Evolutionary conservation across 2,113 vertebrate species (phyloP).

Genomic region (Donacobius atricapilla): DNA sequence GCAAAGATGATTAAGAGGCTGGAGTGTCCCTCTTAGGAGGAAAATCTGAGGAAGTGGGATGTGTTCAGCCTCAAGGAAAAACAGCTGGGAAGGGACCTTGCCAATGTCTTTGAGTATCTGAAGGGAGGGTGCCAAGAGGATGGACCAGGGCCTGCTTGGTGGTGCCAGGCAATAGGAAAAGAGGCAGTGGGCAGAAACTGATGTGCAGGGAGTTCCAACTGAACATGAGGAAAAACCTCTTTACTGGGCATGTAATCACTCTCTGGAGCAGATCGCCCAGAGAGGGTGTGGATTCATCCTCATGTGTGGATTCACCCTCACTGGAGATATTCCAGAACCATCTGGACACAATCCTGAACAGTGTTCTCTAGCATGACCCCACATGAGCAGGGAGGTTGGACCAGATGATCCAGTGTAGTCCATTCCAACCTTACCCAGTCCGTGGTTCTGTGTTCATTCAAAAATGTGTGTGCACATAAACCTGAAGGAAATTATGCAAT

Average conservation of each 20-base stretch:
- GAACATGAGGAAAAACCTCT: background rate
- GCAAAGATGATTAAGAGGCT: background rate
- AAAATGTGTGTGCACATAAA: background rate
- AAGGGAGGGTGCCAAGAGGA: background rate
- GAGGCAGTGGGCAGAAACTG: background rate
- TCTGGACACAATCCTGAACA: background rate
- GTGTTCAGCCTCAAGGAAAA: background rate
- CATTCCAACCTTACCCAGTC: background rate
- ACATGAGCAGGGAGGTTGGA: background rate
- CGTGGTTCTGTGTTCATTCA: background rate
- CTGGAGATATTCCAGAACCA: background rate
- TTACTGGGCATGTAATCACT: background rate
- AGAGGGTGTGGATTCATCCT: background rate
- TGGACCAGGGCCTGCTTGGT: no score
- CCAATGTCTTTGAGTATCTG: background rate
- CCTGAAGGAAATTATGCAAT: background rate
- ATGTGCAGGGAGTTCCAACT: background rate
- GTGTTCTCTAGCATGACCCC: background rate
- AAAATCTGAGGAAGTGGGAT: background rate
- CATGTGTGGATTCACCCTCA: background rate
- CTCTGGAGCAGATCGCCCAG: background rate
- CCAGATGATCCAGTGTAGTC: background rate
- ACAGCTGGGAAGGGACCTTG: background rate
- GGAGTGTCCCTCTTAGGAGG: accelerated
- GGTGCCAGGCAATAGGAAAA: background rate